Evolutionary conservation across 2,888 invertebrate species (phyloP).

Genomic region (Abrostola tripartita): DNA sequence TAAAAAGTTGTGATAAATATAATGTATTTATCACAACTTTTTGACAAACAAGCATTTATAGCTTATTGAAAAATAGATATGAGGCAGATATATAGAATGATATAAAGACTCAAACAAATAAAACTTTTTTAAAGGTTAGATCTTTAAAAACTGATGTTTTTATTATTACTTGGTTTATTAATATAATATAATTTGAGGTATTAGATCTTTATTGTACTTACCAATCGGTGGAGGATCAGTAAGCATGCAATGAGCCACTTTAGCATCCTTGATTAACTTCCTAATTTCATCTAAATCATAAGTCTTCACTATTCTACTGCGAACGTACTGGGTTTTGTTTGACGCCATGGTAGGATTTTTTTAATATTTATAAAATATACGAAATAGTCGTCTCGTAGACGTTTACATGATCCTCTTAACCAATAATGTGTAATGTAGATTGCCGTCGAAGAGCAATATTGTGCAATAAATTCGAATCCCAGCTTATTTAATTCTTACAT

Average conservation of each 20-base stretch:
- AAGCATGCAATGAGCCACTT: constrained; percentile 89
- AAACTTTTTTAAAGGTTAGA: too few species aligned
- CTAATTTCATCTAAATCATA: constrained; percentile 86
- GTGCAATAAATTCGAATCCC: constrained; percentile 32
- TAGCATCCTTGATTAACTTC: constrained; percentile 84
- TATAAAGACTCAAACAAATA: too few species aligned
- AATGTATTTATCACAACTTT: too few species aligned
- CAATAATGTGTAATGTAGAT: constrained; percentile 3
- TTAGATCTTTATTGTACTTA: constrained; percentile 62
- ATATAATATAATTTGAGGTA: background rate
- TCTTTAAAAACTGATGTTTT: too few species aligned
- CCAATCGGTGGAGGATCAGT: constrained; percentile 85
- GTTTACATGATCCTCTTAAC: constrained; percentile 20
- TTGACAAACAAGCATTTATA: too few species aligned
- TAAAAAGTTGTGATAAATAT: background rate
- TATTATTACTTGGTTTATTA: too few species aligned
- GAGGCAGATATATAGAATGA: too few species aligned
- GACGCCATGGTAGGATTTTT: constrained; percentile 66
- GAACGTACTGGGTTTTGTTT: constrained; percentile 68
- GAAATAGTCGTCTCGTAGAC: background rate
- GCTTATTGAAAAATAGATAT: too few species aligned
- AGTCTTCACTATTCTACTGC: constrained; percentile 80
- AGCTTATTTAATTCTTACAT: background rate
- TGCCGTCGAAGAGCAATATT: constrained; percentile 16
- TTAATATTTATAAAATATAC: constrained; percentile 4